Conservation (phyloP, 2,888 invertebrate genomes). For the Abrostola triplasia region DNA sequence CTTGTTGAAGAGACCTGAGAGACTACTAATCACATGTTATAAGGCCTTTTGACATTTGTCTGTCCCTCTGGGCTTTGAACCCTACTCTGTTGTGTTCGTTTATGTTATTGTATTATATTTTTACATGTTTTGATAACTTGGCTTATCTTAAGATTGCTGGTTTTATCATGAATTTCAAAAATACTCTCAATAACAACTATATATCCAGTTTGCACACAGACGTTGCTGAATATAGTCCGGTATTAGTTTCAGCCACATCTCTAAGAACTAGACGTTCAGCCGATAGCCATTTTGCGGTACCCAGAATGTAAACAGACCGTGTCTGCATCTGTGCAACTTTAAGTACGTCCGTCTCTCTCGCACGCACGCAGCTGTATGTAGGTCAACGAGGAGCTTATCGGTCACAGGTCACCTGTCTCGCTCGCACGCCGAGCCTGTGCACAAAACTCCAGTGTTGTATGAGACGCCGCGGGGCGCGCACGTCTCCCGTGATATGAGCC, state of each 20-base stretch:
- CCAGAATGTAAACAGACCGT: slow-evolving; percentile 68
- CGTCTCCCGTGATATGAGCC: slow-evolving; percentile 65
- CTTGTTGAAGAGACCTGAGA: too few species aligned
- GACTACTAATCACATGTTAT: too few species aligned
- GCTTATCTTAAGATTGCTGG: too few species aligned
- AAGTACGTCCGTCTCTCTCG: slow-evolving; percentile 41
- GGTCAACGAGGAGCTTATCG: slow-evolving; percentile 58
- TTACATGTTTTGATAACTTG: too few species aligned
- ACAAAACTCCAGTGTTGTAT: slow-evolving; percentile 56
- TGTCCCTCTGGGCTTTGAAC: too few species aligned
- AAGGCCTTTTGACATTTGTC: too few species aligned
- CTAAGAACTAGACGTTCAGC: slow-evolving; percentile 53
- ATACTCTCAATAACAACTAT: slow-evolving; percentile 1
- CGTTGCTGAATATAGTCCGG: slow-evolving; percentile 24
- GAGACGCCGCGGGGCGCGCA: slow-evolving; percentile 67
- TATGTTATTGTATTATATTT: too few species aligned
- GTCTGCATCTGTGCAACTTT: slow-evolving; percentile 57
- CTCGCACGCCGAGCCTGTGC: slow-evolving; percentile 50
- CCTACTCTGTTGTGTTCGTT: too few species aligned
- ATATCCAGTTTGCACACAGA: slow-evolving; percentile 10
- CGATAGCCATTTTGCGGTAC: slow-evolving; percentile 57
- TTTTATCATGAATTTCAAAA: neutral
- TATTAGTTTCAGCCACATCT: slow-evolving; percentile 47
- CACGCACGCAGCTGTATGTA: slow-evolving; percentile 47
- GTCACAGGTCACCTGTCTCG: slow-evolving; percentile 59